Conservation (phyloP, 2,113 vertebrate genomes). For the Turdus rufiventris region DNA sequence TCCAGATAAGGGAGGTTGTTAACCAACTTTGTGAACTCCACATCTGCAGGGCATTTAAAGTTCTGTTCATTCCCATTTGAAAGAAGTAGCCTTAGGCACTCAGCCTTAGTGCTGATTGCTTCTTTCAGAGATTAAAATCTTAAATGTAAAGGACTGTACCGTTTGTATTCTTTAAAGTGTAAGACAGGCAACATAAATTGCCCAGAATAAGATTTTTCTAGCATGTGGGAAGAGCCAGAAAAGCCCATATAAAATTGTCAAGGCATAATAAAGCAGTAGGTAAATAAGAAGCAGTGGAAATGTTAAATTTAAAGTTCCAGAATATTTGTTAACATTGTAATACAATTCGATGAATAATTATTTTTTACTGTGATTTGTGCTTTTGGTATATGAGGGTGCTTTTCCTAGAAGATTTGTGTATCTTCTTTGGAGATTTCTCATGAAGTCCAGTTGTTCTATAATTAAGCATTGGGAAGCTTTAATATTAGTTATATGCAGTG, state of each 20-base stretch:
- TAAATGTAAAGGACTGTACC: not conserved
- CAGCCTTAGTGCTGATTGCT: not conserved
- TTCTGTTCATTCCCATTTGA: slow-evolving; percentile 11
- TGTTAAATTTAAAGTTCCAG: not conserved
- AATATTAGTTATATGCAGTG: not conserved
- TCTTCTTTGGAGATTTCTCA: not conserved
- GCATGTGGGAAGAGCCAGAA: not conserved
- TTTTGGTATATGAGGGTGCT: not conserved
- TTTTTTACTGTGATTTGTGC: not conserved
- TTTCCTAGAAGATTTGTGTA: not conserved
- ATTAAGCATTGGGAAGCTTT: not conserved
- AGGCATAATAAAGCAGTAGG: not conserved
- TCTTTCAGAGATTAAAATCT: slow-evolving; percentile 43
- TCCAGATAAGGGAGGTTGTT: not conserved
- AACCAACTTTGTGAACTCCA: not conserved
- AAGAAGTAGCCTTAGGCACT: slow-evolving; percentile 18
- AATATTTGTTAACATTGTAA: not conserved
- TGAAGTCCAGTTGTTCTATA: not conserved
- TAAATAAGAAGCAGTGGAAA: not conserved
- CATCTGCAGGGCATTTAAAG: not conserved
- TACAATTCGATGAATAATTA: not conserved
- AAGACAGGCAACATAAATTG: not conserved
- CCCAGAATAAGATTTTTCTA: not conserved
- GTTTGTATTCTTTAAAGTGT: not conserved
- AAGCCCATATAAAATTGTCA: not conserved